Evolutionary conservation across 2,888 invertebrate species (phyloP).

Genomic region (Drosophila acutilabella): DNA sequence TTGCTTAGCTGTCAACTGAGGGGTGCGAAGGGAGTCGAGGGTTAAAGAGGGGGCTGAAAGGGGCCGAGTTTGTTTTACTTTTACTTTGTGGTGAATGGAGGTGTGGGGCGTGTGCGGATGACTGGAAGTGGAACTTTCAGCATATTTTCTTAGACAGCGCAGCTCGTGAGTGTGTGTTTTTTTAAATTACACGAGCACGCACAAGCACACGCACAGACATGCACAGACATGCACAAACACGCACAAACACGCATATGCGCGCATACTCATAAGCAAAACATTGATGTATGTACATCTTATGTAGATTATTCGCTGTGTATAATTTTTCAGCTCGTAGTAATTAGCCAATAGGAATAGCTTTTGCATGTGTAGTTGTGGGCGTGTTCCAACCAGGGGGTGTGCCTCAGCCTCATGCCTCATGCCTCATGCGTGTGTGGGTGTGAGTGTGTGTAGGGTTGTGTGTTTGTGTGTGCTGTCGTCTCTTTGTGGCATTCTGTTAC

Average conservation of each 20-base stretch:
- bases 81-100: constrained; percentile 22
- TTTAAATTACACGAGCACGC: constrained; percentile 38
- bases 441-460: constrained; percentile 18
- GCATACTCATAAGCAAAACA: constrained; percentile 59
- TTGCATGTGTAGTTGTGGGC: constrained; percentile 60
- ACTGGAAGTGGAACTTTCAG: constrained; percentile 57
- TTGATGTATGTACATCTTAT: constrained; percentile 64
- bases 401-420: constrained; percentile 9
- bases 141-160: constrained; percentile 73
- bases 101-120: not conserved
- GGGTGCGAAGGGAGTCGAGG: not conserved
- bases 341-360: constrained; percentile 79
- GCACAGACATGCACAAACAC: constrained; percentile 41
- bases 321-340: constrained; percentile 65
- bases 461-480: constrained; percentile 18
- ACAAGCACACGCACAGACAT: constrained; percentile 3
- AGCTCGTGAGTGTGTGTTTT: constrained; percentile 35
- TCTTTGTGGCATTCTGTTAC: constrained; percentile 18
- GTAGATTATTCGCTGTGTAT: constrained; percentile 74
- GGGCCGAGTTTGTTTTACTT: constrained; percentile 52
- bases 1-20: not conserved
- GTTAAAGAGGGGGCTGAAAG: not conserved
- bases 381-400: constrained; percentile 41
- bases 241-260: constrained; percentile 26
- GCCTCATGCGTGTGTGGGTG: constrained; percentile 12